Conservation (phyloP, 2,888 invertebrate species). For the Sesia apiformis region DNA sequence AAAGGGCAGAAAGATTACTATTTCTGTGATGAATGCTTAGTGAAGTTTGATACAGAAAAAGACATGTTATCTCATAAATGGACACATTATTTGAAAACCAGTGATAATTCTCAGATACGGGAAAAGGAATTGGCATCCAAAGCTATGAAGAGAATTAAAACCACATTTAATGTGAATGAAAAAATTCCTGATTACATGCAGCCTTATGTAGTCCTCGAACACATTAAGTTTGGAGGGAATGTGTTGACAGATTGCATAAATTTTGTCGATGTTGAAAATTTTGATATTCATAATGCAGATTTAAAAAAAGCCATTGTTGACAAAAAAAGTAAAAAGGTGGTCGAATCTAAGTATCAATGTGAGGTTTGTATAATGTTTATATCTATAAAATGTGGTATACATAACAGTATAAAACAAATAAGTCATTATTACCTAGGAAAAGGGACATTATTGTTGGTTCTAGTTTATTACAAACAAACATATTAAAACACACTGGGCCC, state of each 20-base stretch:
- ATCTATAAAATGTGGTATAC: too few species aligned
- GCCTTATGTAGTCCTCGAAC: constrained; percentile 35
- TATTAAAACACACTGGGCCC: too few species aligned
- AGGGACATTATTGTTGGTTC: too few species aligned
- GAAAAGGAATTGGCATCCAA: background rate
- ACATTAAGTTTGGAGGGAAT: constrained; percentile 17
- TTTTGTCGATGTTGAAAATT: constrained; percentile 13
- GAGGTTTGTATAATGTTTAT: constrained; percentile 26
- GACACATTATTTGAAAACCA: constrained; percentile 45
- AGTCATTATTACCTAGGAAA: too few species aligned
- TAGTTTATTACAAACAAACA: too few species aligned
- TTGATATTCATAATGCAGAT: constrained; percentile 11
- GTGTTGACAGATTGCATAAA: constrained; percentile 1
- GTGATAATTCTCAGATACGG: constrained; percentile 23
- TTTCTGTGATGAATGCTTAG: constrained; percentile 51
- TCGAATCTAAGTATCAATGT: constrained; percentile 45
- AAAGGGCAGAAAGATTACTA: constrained; percentile 50
- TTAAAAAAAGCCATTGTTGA: constrained; percentile 32
- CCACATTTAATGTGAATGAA: constrained; percentile 28
- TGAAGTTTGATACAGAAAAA: constrained; percentile 43
- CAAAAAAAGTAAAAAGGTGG: constrained; percentile 38
- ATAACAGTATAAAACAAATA: too few species aligned
- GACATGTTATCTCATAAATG: constrained; percentile 57
- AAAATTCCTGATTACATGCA: constrained; percentile 34
- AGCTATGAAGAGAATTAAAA: constrained; percentile 2